phyloP scores from a whole-genome alignment of 2,113 vertebrate species.

The Pterocles orientalis region DNA sequence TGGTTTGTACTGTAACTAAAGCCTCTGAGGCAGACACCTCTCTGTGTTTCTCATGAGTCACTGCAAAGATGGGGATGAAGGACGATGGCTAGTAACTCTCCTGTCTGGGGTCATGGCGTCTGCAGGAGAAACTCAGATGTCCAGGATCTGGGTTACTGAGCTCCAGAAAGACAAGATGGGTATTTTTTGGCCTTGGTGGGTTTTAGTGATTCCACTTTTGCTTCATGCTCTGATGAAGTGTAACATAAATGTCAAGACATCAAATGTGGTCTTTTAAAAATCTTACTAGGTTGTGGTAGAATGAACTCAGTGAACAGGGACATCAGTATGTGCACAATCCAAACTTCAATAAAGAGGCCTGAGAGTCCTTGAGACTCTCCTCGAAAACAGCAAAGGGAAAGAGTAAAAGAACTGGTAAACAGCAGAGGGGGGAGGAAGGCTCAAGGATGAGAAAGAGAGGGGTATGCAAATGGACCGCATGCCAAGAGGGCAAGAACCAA shows the following conservation, averaged over 20 bases:
- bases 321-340: no score
- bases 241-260: not conserved
- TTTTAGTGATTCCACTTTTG: not conserved
- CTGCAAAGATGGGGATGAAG: not conserved
- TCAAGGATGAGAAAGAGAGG: no score
- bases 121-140: not conserved
- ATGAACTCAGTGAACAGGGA: no score
- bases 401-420: no score
- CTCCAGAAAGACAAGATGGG: not conserved
- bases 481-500: no score
- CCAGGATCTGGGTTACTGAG: not conserved
- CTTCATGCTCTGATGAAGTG: not conserved
- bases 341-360: no score
- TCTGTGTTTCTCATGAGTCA: rapidly evolving
- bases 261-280: not conserved
- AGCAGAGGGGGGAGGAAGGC: no score
- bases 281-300: not conserved
- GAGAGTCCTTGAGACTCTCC: no score
- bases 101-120: not conserved
- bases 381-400: no score
- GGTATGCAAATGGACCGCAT: no score
- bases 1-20: not conserved
- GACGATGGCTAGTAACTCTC: not conserved
- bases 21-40: not conserved
- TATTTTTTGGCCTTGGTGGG: not conserved